A percentile compares a stretch with the other conserved stretches of the same genome.
These are phyloP conservation scores for Microtus montanus DNA, from an alignment of 2,113 vertebrate genomes.

Conservation along the genomic window DNA sequence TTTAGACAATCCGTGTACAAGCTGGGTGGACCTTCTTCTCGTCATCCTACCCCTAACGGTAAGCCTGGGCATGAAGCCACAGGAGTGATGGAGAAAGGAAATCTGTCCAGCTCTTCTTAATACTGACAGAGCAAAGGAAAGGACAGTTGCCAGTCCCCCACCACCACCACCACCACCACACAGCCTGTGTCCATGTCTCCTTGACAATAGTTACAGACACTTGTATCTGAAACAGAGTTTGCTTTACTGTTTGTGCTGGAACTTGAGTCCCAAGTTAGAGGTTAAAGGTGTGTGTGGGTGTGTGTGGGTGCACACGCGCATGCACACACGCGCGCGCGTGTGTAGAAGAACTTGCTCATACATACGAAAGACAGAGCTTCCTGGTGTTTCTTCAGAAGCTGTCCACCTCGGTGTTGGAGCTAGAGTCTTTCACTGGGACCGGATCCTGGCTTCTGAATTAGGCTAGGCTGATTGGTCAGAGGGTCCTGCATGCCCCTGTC, in stretches of 20 bases:
- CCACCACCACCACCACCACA: background rate
- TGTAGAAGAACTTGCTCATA: too few relatives aligned
- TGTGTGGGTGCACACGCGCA: background rate
- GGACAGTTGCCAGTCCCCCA: background rate
- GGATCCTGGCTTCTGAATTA: background rate
- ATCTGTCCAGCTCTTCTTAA: background rate
- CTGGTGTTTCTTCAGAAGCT: background rate
- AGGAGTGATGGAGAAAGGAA: background rate
- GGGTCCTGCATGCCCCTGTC: too few relatives aligned
- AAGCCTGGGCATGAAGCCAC: slow-evolving; percentile 40
- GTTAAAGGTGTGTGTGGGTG: background rate
- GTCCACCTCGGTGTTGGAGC: background rate
- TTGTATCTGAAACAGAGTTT: slow-evolving; percentile 41
- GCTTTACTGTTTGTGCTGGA: slow-evolving; percentile 25
- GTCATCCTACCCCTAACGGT: background rate
- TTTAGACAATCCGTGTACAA: slow-evolving; percentile 72
- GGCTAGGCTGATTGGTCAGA: background rate
- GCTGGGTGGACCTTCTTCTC: slow-evolving; percentile 59
- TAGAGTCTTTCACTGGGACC: too few relatives aligned
- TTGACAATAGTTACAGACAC: background rate
- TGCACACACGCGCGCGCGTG: rapidly evolving
- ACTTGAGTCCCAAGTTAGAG: background rate
- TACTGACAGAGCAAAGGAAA: background rate
- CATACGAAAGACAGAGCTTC: too few relatives aligned
- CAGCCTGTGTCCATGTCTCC: background rate